These are phyloP conservation scores for Panthera leo DNA, from an alignment of 2,113 vertebrate species.

Conservation along the genomic window DNA sequence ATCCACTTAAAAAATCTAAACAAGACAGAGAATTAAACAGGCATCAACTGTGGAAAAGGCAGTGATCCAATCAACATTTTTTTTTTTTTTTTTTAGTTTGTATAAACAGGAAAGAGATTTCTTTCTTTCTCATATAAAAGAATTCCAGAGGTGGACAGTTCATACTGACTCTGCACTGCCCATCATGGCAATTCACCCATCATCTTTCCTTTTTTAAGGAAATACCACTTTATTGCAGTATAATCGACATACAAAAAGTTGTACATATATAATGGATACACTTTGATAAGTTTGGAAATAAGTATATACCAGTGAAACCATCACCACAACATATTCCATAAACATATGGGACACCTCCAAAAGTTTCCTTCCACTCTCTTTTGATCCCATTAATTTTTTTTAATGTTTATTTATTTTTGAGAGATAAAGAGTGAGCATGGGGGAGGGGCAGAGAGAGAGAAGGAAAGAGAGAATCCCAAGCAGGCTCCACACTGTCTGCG, in stretches of 20 bases:
- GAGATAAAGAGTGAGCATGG: too few relatives aligned
- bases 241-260: neutral
- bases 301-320: neutral
- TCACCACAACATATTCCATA: neutral
- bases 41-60: neutral
- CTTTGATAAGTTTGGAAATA: neutral
- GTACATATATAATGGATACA: neutral
- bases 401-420: too few relatives aligned
- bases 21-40: constrained; percentile 17
- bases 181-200: neutral
- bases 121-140: neutral
- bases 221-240: neutral
- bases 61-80: neutral
- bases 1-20: constrained; percentile 1
- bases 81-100: neutral
- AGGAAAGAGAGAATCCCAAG: too few relatives aligned
- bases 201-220: neutral
- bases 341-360: neutral
- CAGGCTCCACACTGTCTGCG: too few relatives aligned
- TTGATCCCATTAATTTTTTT: neutral
- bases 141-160: neutral
- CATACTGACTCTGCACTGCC: neutral
- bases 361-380: neutral
- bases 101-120: neutral
- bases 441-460: too few relatives aligned